These are phyloP conservation scores for Montipora cactus DNA, from an alignment of 64 coral and sea anemone genomes.

Conservation along the genomic window DNA sequence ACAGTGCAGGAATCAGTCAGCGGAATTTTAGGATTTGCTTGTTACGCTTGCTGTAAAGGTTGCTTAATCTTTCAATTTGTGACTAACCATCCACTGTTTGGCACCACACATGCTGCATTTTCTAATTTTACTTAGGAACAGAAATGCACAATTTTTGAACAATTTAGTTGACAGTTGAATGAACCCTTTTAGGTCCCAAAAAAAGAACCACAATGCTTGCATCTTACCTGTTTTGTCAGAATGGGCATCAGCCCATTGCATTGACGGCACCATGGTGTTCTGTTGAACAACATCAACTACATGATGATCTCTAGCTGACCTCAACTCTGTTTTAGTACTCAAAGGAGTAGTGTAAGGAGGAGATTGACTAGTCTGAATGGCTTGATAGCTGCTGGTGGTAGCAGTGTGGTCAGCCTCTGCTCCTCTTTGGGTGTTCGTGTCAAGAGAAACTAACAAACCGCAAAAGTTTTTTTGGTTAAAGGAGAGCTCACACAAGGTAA, in stretches of 20 bases:
- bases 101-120: too few species aligned
- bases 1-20: too few species aligned
- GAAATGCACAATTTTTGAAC: too few species aligned
- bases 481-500: too few species aligned
- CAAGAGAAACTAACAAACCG: constrained; percentile 2
- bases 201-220: background rate
- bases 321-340: constrained; percentile 44
- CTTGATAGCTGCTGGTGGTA: background rate
- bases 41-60: background rate
- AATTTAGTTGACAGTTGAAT: background rate
- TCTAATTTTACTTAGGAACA: too few species aligned
- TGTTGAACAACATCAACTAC: constrained; percentile 65
- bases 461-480: too few species aligned
- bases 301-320: constrained; percentile 54
- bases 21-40: too few species aligned
- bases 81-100: too few species aligned
- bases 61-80: too few species aligned
- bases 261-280: constrained; percentile 24
- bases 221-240: constrained; percentile 51
- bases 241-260: constrained; percentile 42
- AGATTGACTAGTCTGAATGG: background rate
- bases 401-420: background rate
- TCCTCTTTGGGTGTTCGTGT: background rate
- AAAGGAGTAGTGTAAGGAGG: constrained; percentile 24
- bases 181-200: background rate